Evolutionary conservation across 2,113 vertebrate species (phyloP), one percentile per base, ranked within the genome.

Genomic region (Acrocephalus arundinaceus): DNA sequence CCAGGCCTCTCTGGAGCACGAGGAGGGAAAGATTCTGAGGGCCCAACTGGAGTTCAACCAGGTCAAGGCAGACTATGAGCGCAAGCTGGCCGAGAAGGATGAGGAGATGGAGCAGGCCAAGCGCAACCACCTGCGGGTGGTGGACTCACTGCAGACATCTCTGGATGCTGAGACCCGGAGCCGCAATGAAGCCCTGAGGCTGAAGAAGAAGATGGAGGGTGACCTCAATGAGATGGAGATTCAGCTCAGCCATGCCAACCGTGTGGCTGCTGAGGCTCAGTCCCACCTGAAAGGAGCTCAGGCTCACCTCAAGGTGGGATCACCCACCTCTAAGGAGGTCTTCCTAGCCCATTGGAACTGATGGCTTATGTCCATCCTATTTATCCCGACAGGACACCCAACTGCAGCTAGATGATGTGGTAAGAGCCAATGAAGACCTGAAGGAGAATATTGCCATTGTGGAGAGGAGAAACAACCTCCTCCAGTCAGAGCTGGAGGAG

Each of bases 201-300:
- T 99, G 81, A 99, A 99, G 97, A 99, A 98, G 98, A 99, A 98
- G 98, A 99, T 98, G 99, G 99, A 99, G 89, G 99, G 98, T 0
- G 98, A 99, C 95, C 98, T 99, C 63, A 99, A 99, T 0, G 98
- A 99, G 98, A 99, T 99, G 99, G 99, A 99, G 97, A 98, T 99
- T 81, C 99, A 99, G 95, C 98, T 99, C 9, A 98, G 98, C 91
- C 98, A 98, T 14, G 97, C 98, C 45, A 98, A 98, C 98, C 97
- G 99, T 9, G 75, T 97, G 25, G 99, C 98, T 0, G 97, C 97
- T 0, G 98, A 99, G 80, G 98, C 98, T 46, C 98, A 86, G 45
- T 51, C 83, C 16, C 83, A 86, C 31, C 52, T 86, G 31, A 86
- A 86, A 58, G 72, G 7, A 77, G 84, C 73, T 31, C 84, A 86